A percentile compares a stretch with the other conserved stretches of the same genome.
Conservation (phyloP, 2,888 invertebrate species). For the Pollenia angustigena region DNA sequence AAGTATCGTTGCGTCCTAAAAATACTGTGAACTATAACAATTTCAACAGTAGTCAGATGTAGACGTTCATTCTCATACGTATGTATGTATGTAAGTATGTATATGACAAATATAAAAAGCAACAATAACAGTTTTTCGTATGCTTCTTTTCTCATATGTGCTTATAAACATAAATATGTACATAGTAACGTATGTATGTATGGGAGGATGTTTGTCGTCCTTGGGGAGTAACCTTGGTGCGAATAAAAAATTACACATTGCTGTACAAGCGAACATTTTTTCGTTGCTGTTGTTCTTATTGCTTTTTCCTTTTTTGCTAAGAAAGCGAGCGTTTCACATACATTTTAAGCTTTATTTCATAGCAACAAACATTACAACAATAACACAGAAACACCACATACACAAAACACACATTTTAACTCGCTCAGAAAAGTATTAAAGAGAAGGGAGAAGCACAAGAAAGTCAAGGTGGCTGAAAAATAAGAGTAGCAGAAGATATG, state of each 20-base stretch:
- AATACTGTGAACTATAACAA: constrained; percentile 46
- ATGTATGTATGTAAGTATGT: not conserved
- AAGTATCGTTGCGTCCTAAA: constrained; percentile 27
- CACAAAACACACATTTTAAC: not conserved
- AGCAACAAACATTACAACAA: constrained; percentile 31
- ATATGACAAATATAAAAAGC: constrained; percentile 14
- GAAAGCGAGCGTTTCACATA: constrained; percentile 54
- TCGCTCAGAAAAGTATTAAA: constrained; percentile 58
- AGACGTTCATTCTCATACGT: not conserved
- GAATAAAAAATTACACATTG: constrained; percentile 83
- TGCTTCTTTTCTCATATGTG: constrained; percentile 49
- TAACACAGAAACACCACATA: not conserved
- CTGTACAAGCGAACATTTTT: constrained; percentile 71
- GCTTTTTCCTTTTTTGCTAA: constrained; percentile 41
- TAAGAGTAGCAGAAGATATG: constrained; percentile 65
- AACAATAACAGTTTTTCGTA: constrained; percentile 46
- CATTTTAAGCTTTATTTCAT: constrained; percentile 59
- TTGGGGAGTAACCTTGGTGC: constrained; percentile 82
- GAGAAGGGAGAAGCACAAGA: constrained; percentile 23
- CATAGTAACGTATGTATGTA: constrained; percentile 46
- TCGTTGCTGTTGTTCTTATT: constrained; percentile 50
- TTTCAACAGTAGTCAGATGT: constrained; percentile 18
- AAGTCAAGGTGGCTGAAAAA: constrained; percentile 55
- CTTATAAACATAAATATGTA: constrained; percentile 21
- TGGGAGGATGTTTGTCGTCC: constrained; percentile 76